phyloP scores from a whole-genome alignment of 2,797 vertebrate species.

The Carduelis carduelis region DNA sequence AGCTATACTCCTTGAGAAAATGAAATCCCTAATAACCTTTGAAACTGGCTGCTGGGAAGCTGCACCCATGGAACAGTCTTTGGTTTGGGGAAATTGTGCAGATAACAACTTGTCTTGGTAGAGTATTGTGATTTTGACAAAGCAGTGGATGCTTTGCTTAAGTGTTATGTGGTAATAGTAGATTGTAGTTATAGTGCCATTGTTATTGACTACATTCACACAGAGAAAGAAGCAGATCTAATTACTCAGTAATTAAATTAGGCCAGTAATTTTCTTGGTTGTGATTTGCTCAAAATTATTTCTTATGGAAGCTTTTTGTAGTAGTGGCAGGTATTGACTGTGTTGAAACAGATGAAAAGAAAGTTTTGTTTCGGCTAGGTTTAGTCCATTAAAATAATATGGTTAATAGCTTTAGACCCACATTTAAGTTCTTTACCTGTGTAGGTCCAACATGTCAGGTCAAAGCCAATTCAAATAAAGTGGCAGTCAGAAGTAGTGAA shows the following conservation, averaged over 20 bases:
- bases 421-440: neutral
- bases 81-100: neutral
- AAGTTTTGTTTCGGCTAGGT: neutral
- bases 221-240: neutral
- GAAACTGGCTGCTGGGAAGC: neutral
- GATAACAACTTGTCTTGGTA: neutral
- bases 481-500: neutral
- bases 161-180: neutral
- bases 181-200: neutral
- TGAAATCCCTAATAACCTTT: neutral
- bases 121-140: neutral
- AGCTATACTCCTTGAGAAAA: neutral
- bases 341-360: neutral
- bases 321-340: neutral
- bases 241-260: neutral
- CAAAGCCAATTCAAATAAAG: neutral
- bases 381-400: neutral
- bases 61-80: neutral
- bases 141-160: neutral
- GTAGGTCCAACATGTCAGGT: neutral
- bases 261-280: neutral
- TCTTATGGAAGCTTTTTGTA: neutral
- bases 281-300: neutral
- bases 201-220: neutral
- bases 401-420: neutral